A percentile compares a stretch with the other conserved stretches of the same genome.
phyloP scores from a whole-genome alignment of 1,140 invertebrate species.

The Drosophila pseudoobscura region DNA sequence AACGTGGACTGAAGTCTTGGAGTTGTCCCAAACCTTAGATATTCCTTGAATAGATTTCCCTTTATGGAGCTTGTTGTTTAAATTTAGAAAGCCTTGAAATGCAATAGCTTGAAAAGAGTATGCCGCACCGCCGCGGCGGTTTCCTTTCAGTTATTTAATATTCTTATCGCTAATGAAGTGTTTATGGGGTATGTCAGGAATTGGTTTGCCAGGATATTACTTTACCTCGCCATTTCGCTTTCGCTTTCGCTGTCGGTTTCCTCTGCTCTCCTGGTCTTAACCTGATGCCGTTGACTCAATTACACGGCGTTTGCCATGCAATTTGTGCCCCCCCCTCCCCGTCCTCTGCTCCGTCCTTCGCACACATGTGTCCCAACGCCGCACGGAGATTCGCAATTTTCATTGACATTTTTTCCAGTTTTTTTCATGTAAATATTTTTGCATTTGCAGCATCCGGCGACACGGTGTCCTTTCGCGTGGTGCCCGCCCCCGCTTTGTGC shows the following conservation, averaged over 20 bases:
- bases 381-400: constrained; percentile 58
- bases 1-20: too few relatives aligned
- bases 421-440: constrained; percentile 76
- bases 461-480: constrained; percentile 28
- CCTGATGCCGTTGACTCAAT: constrained; percentile 70
- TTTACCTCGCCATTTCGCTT: background rate
- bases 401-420: constrained; percentile 61
- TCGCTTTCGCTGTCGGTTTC: background rate
- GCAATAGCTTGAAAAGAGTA: too few relatives aligned
- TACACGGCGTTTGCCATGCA: constrained; percentile 68
- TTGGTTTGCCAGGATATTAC: constrained; percentile 37
- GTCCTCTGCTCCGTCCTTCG: too few relatives aligned
- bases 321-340: constrained; percentile 20
- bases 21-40: too few relatives aligned
- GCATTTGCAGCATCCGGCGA: constrained; percentile 79
- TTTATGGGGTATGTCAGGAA: constrained; percentile 20
- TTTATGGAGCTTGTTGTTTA: too few relatives aligned
- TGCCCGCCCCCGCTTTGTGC: constrained; percentile 8
- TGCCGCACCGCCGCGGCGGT: too few relatives aligned
- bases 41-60: too few relatives aligned
- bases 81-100: too few relatives aligned
- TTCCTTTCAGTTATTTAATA: constrained; percentile 1
- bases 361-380: background rate
- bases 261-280: background rate
- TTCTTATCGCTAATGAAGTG: constrained; percentile 38